Percentiles rank a stretch among this genome's conserved stretches.
These are phyloP conservation scores for Halcyon badia DNA, from an alignment of 2,797 vertebrate species.

Conservation along the genomic window DNA sequence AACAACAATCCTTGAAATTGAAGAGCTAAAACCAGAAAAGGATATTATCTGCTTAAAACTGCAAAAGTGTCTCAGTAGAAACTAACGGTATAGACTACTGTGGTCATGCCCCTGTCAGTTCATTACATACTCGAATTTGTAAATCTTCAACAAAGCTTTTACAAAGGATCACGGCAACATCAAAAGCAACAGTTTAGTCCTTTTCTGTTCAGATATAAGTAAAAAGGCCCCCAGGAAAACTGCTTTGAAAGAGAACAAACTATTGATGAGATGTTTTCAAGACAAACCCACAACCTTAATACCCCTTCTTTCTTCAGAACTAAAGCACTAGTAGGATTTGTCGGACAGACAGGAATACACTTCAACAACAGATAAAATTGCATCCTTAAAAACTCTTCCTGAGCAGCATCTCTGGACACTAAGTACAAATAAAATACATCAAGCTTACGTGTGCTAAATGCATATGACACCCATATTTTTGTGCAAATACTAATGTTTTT, in stretches of 20 bases:
- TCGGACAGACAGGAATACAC: background rate
- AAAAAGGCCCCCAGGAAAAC: background rate
- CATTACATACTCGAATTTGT: background rate
- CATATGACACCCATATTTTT: background rate
- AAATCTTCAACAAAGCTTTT: background rate
- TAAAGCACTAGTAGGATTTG: background rate
- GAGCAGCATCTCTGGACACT: background rate
- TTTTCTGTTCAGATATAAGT: no score
- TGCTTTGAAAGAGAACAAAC: background rate
- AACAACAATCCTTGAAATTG: background rate
- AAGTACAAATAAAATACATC: background rate
- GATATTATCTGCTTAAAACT: background rate
- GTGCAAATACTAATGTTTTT: background rate
- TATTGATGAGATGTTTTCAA: background rate
- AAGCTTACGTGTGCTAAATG: background rate
- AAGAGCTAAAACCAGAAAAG: background rate
- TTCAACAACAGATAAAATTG: background rate
- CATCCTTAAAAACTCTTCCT: no score
- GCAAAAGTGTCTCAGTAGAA: background rate
- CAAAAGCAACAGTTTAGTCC: background rate
- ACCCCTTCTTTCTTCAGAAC: fast-evolving
- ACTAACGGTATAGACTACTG: background rate
- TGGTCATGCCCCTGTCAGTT: background rate
- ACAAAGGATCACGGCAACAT: background rate
- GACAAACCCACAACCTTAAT: background rate